Conservation (phyloP, 1,140 invertebrate genomes). For the Nebria ingens region DNA sequence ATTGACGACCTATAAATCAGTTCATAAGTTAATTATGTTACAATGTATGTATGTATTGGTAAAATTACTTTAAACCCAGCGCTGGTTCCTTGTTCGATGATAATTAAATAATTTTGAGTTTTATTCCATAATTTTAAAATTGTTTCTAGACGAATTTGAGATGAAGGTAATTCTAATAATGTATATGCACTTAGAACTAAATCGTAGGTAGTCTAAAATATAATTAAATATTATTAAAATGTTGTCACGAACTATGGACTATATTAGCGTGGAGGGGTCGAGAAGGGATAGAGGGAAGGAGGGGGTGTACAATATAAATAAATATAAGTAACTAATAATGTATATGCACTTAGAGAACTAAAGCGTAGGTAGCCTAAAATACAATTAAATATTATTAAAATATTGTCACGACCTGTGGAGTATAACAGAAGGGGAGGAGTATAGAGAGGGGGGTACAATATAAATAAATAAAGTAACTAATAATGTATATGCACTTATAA, state of each 20-base stretch:
- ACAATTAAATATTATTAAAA: too few species aligned
- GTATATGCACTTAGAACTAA: constrained; percentile 72
- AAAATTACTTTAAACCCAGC: constrained; percentile 58
- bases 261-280: too few species aligned
- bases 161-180: constrained; percentile 65
- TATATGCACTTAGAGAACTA: constrained; percentile 72
- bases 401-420: too few species aligned
- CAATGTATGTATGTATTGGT: constrained; percentile 2
- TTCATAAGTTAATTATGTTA: constrained; percentile 6
- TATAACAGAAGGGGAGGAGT: too few species aligned
- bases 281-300: too few species aligned
- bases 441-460: too few species aligned
- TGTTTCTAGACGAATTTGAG: constrained; percentile 52
- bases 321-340: too few species aligned
- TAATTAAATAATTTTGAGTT: constrained; percentile 67
- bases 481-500: constrained; percentile 67
- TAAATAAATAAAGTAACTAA: too few species aligned
- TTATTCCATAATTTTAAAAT: constrained; percentile 77
- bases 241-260: too few species aligned
- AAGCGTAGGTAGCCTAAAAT: constrained; percentile 58
- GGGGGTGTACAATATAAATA: too few species aligned
- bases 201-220: constrained; percentile 58
- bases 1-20: constrained; percentile 46
- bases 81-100: constrained; percentile 75
- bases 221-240: too few species aligned